These are phyloP conservation scores for Tortricodes alternella DNA, from an alignment of 2,888 invertebrate genomes.

Conservation along the genomic window DNA sequence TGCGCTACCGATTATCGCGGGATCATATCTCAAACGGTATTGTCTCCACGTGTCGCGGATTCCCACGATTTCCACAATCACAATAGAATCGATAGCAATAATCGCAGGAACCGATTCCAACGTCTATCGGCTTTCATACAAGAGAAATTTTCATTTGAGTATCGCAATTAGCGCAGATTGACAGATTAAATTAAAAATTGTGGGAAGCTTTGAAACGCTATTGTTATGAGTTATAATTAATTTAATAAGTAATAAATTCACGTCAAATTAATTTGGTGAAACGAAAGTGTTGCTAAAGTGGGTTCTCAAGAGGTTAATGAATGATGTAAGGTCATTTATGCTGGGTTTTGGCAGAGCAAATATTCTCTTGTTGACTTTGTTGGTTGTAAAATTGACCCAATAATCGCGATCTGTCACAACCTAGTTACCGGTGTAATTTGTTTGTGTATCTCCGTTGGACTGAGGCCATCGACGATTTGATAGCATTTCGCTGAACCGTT, in stretches of 20 bases:
- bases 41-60: constrained; percentile 47
- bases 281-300: constrained; percentile 27
- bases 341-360: constrained; percentile 6
- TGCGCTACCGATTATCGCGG: constrained; percentile 37
- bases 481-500: constrained; percentile 15
- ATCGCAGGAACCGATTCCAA: constrained; percentile 36
- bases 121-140: constrained; percentile 26
- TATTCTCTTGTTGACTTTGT: constrained; percentile 34
- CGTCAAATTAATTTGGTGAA: constrained; percentile 28
- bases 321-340: constrained; percentile 27
- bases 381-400: constrained; percentile 64
- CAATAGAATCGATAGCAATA: constrained; percentile 51
- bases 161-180: constrained; percentile 33
- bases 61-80: constrained; percentile 68
- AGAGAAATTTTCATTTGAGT: constrained; percentile 25
- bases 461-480: constrained; percentile 23
- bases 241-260: constrained; percentile 15
- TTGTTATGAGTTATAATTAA: constrained; percentile 26
- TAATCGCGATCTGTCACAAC: constrained; percentile 74
- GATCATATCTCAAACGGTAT: constrained; percentile 39
- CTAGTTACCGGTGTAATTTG: constrained; percentile 63
- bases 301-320: constrained; percentile 29
- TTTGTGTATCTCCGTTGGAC: constrained; percentile 35
- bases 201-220: constrained; percentile 44
- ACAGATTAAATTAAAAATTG: constrained; percentile 37